phyloP scores from a whole-genome alignment of 2,797 vertebrate genomes.

The Rhinichthys osculus region DNA sequence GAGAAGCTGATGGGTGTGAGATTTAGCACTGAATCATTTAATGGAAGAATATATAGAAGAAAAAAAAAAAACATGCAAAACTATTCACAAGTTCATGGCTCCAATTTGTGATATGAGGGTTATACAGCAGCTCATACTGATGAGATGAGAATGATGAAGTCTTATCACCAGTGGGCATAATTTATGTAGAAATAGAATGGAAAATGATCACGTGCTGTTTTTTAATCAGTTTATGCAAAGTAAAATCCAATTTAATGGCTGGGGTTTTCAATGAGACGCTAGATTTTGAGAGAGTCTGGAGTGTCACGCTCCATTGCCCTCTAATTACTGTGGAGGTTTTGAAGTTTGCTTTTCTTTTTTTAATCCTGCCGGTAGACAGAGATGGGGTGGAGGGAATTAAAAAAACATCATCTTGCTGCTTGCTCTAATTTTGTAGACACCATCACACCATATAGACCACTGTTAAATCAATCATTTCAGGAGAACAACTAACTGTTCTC shows the following conservation, averaged over 20 bases:
- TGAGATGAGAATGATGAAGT: neutral
- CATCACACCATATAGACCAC: neutral
- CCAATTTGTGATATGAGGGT: neutral
- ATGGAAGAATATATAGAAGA: neutral
- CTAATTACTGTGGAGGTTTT: constrained; percentile 33
- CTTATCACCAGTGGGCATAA: neutral
- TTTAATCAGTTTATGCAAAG: constrained; percentile 39
- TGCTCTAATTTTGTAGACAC: neutral
- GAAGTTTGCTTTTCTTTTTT: constrained; percentile 15
- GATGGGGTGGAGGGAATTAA: neutral
- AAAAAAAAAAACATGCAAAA: constrained; percentile 17
- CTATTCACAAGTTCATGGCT: neutral
- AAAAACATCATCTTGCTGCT: neutral
- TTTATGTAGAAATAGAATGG: constrained; percentile 7
- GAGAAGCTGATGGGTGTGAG: neutral
- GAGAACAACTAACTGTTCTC: too few species aligned
- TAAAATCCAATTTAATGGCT: constrained; percentile 52
- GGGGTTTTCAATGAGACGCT: constrained; percentile 3
- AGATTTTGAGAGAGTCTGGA: constrained; percentile 28
- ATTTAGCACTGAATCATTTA: constrained; percentile 5
- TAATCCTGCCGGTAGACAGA: constrained; percentile 8
- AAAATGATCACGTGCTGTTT: constrained; percentile 35
- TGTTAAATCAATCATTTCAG: neutral
- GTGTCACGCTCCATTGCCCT: constrained; percentile 20
- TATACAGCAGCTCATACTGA: neutral